Evolutionary conservation across 2,888 invertebrate species (phyloP), one percentile per base, ranked within the genome.

Genomic region (Lymantria dispar): DNA sequence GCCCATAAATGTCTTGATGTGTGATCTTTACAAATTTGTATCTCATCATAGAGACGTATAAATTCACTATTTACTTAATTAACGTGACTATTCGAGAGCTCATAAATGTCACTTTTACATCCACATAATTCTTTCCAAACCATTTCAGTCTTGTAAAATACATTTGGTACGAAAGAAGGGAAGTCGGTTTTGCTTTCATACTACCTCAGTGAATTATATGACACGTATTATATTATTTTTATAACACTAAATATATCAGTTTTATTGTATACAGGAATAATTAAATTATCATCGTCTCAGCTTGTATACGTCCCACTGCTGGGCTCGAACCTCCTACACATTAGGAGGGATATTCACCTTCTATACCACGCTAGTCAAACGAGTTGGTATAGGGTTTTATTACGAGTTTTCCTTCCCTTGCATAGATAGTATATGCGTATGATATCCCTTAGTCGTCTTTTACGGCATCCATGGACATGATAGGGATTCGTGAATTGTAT

Each of bases 91-190:
- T 83, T 82, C 69, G 68, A 78, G 68, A 72, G 69, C 60, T 67
- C 81, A 85, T 88, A 79, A 88, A 79, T 76, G 89, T 88, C 90
- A 84, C 71, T 76, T 77, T 78, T 77, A 83, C 78, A 80, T 76
- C 66, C 69, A 68, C 72, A 85, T 86, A 85, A 80, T 72, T 87
- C 83, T 80, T 82, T 74, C 61, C 59, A 64, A 70, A 67, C 70
- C 68, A 69, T 80, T 82, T 79, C 73, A 69, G 66, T 67, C 61
- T 54, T 64, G 62, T 62, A 52, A 58, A 64, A 76, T 77, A 79
- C 74, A 74, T 78, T 74, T 69, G 60, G 70, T 66, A 72, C 70
- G 71, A 74, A 72, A 64, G 64, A 43, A 58, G 60, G 58, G 57
- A 73, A 64, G 64, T 69, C 61, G 58, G 58, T 54, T 63, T 66